Evolutionary conservation across 1,140 invertebrate species (phyloP).

Genomic region (Samia ricini): DNA sequence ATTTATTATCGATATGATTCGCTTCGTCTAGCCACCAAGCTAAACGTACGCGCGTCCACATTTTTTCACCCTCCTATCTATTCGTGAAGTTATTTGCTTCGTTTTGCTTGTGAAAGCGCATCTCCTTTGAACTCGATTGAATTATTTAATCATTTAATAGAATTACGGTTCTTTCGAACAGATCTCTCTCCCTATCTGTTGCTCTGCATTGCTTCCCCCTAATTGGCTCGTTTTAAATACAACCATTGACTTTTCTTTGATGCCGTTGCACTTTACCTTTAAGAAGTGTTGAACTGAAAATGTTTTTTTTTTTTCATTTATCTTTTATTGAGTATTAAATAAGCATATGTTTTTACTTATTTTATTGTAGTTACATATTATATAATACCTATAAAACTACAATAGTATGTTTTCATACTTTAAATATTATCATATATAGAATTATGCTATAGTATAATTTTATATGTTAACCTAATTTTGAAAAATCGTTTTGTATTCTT

Average conservation of each 20-base stretch:
- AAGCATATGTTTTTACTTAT: not conserved
- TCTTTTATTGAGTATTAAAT: not conserved
- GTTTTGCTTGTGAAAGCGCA: conserved; percentile 70
- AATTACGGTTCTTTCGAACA: conserved; percentile 57
- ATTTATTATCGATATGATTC: conserved; percentile 19
- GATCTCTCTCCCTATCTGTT: conserved; percentile 53
- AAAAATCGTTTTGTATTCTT: no score
- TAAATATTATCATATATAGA: no score
- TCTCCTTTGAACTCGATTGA: conserved; percentile 71
- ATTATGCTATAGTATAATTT: no score
- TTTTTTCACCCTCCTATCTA: conserved; percentile 49
- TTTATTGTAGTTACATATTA: not conserved
- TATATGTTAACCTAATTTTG: no score
- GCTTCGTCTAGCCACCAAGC: conserved; percentile 25
- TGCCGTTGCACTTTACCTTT: conserved; percentile 11
- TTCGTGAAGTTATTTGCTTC: conserved; percentile 63
- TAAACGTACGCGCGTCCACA: conserved; percentile 50
- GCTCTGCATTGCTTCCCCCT: conserved; percentile 38
- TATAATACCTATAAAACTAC: no score
- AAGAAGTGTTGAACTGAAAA: conserved; percentile 5
- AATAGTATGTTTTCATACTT: not conserved
- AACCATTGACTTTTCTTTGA: conserved; percentile 37
- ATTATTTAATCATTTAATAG: conserved; percentile 76
- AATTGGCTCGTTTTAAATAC: conserved; percentile 52
- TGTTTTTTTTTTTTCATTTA: not conserved